These are phyloP conservation scores for Scrobipalpa costella DNA, from an alignment of 2,888 invertebrate genomes.

Conservation along the genomic window DNA sequence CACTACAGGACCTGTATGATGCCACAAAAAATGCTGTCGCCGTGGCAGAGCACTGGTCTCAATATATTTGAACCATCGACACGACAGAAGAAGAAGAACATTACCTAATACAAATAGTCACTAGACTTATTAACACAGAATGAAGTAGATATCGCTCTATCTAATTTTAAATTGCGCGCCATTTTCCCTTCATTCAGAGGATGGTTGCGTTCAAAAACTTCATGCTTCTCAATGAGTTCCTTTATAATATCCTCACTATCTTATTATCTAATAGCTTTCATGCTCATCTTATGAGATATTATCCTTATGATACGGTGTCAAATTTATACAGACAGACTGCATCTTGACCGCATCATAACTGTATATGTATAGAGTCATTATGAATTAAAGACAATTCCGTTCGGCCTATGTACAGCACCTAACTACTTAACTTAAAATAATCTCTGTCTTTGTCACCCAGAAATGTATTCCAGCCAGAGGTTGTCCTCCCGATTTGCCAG, in stretches of 20 bases:
- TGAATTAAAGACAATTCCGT: no score
- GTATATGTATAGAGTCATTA: no score
- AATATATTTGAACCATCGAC: no score
- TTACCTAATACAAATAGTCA: background rate
- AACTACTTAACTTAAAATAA: no score
- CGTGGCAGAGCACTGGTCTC: no score
- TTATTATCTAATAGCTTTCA: conserved; percentile 14
- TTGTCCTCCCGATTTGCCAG: no score
- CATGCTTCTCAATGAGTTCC: background rate
- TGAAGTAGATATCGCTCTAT: background rate
- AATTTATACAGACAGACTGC: background rate
- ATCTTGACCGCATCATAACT: background rate
- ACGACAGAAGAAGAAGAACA: background rate
- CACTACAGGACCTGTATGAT: no score
- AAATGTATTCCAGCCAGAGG: no score
- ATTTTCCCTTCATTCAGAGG: background rate
- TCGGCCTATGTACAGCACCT: no score
- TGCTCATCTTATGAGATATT: conserved; percentile 29
- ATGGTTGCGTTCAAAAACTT: background rate
- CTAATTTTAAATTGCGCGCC: background rate
- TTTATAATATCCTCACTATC: background rate
- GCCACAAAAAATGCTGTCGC: no score
- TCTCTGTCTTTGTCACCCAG: no score
- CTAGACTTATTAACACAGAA: background rate
- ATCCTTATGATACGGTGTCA: conserved; percentile 7